Conservation (phyloP, 2,888 invertebrate genomes). For the Anodontia alba region DNA sequence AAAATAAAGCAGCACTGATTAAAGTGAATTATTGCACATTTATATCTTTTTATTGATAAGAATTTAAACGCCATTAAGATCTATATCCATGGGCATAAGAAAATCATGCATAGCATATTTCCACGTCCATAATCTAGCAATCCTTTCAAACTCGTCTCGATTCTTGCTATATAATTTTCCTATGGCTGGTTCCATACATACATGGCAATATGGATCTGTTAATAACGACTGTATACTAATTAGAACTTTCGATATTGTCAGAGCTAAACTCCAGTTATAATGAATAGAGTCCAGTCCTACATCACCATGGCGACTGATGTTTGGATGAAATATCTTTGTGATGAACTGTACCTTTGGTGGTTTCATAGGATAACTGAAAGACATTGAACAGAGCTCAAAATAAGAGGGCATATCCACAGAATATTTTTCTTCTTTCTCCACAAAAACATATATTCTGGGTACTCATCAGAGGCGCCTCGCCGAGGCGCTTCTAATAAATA, state of each 20-base stretch:
- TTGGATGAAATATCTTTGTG: slow-evolving; percentile 97
- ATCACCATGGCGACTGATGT: slow-evolving; percentile 97
- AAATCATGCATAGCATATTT: slow-evolving; percentile 88
- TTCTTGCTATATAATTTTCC: slow-evolving; percentile 92
- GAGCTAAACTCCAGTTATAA: slow-evolving; percentile 97
- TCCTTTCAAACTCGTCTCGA: slow-evolving; percentile 90
- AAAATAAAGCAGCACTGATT: no score
- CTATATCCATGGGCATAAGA: slow-evolving; percentile 76
- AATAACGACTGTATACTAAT: slow-evolving; percentile 84
- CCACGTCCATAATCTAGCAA: slow-evolving; percentile 95
- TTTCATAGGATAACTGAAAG: slow-evolving; percentile 92
- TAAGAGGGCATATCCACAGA: background rate
- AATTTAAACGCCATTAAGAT: slow-evolving; percentile 70
- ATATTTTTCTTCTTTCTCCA: no score
- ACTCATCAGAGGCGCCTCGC: no score
- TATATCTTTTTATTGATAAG: background rate
- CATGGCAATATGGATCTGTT: slow-evolving; percentile 93
- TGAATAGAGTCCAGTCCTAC: slow-evolving; percentile 98
- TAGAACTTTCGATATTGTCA: slow-evolving; percentile 92
- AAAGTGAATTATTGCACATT: no score
- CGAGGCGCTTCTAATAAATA: no score
- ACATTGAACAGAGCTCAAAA: slow-evolving; percentile 20
- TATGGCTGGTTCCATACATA: slow-evolving; percentile 95
- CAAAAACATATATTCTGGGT: no score
- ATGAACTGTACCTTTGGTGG: slow-evolving; percentile 96